A percentile compares a stretch with the other conserved stretches of the same genome.
These are phyloP conservation scores for Diorhabda sublineata DNA, from an alignment of 1,140 invertebrate species.

Conservation along the genomic window DNA sequence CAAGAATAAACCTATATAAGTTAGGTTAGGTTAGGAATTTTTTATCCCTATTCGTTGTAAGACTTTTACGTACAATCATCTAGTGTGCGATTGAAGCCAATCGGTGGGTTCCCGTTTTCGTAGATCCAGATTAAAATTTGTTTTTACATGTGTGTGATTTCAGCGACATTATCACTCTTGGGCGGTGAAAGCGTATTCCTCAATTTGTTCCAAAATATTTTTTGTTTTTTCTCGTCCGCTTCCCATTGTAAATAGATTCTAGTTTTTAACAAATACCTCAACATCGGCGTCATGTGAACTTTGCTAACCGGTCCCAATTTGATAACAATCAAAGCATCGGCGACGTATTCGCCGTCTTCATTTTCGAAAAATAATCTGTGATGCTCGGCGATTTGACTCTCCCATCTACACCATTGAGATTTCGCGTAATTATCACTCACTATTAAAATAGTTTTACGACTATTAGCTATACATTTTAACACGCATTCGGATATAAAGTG, in stretches of 20 bases:
- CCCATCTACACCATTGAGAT: conserved; percentile 65
- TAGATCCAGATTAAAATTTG: no score
- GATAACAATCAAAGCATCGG: conserved; percentile 58
- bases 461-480: conserved; percentile 55
- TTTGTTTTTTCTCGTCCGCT: conserved; percentile 46
- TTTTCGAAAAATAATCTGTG: conserved; percentile 51
- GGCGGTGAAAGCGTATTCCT: conserved; percentile 37
- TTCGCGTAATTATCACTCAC: conserved; percentile 60
- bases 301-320: conserved; percentile 54
- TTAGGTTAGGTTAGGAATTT: no score
- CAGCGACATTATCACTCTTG: conserved; percentile 6
- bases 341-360: conserved; percentile 43
- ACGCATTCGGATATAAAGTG: conserved; percentile 59
- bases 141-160: conserved; percentile 29
- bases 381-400: conserved; percentile 58
- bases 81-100: no score
- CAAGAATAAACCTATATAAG: no score
- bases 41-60: no score
- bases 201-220: conserved; percentile 53
- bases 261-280: conserved; percentile 58
- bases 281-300: conserved; percentile 53
- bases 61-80: no score
- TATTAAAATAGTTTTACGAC: conserved; percentile 59
- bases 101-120: no score
- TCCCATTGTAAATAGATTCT: conserved; percentile 59